A percentile compares a stretch with the other conserved stretches of the same genome.
Evolutionary conservation across 2,797 vertebrate genomes (phyloP).

Genomic region (Acrocephalus scirpaceus): DNA sequence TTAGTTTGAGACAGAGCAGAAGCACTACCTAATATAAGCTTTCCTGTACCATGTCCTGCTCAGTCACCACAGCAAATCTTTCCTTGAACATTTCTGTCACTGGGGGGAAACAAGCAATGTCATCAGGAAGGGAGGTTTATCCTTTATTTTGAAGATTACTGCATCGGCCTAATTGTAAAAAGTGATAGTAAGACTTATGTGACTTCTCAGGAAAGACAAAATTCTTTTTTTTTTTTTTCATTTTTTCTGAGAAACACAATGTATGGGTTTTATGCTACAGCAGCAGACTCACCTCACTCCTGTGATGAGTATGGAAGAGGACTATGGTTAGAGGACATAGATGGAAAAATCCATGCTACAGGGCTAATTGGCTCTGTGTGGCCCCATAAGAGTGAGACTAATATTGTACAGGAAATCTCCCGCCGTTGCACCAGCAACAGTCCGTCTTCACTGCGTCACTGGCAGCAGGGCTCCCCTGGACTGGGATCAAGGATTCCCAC

Average conservation of each 20-base stretch:
- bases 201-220: background rate
- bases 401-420: background rate
- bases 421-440: accelerated
- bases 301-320: background rate
- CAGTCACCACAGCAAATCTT: background rate
- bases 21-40: background rate
- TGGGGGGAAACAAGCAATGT: background rate
- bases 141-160: background rate
- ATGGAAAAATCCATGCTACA: background rate
- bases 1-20: background rate
- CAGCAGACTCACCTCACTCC: background rate
- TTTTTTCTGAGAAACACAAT: background rate
- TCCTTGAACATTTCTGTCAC: background rate
- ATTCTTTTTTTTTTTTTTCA: accelerated
- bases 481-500: background rate
- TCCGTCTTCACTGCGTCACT: background rate
- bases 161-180: background rate
- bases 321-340: background rate
- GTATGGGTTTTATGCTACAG: background rate
- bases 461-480: background rate
- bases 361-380: background rate
- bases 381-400: background rate
- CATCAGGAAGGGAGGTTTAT: background rate
- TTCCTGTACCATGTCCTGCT: background rate
- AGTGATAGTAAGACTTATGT: background rate